Base-by-base conservation (phyloP, 2,888 invertebrate genomes). In the Cinara cedri region DNA sequence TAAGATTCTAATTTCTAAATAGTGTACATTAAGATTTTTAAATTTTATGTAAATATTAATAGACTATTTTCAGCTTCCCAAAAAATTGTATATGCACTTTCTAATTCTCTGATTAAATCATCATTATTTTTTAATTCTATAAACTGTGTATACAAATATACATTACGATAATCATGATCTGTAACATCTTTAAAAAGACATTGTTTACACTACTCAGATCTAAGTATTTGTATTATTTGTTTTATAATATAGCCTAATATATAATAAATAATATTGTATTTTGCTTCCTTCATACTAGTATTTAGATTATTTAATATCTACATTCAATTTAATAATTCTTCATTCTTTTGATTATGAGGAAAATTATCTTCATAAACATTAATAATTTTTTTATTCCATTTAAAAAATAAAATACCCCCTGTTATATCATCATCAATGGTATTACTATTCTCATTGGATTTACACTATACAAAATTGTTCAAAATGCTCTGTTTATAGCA, bases 1-100 rank as follows among this genome's bases (percentile, higher is more conserved):
- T 11, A 68, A 9, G 16, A 68, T 68, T 68, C 11, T 68, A n/a
- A 24, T 49, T 68, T 51, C 68, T 68, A 68, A 68, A 51, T 68
- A 49, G 3, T 51, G 21, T 49, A 51, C 51, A 26, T 49, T 51
- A 11, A 68, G 68, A 19, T 68, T 68, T 68, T 49, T 68, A 51
- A 68, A 51, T 68, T 68, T 24, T 24, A 51, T 49, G n/a, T 54
- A 55, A 55, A 55, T 21, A 14, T 14, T 55, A 55, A 62, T 34
- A 34, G 14, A 62, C 14, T 19, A 34, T 46, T 66, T 1, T 66
- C 66, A 26, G 55, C 21, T 62, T 62, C 34, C 2, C 8, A n/a
- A 11, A 34, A 34, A n/a, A 34, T 62, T 62, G 26, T 62, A 42
- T 14, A 62, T 62, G 34, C 62, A 42, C 62, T 62, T 62, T 62